Base-by-base conservation (phyloP, 2,113 vertebrate genomes). In the Phylloscopus trochilus region DNA sequence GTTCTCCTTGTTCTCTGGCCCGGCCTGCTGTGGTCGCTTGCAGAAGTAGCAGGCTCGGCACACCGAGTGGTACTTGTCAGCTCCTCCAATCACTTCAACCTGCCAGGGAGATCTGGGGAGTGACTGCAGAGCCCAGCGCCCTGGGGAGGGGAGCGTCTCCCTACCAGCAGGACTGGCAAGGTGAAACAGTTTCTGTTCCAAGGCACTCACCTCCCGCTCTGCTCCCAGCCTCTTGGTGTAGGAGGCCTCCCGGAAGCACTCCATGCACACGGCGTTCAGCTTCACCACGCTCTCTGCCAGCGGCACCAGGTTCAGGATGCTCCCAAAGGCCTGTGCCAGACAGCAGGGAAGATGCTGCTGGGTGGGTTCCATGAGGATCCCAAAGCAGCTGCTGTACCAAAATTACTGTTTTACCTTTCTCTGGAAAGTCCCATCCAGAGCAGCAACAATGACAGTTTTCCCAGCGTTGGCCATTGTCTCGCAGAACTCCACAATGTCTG, bases 71-170 rank as follows among this genome's bases (percentile, higher is more conserved):
- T 99, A 99, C 73, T 98, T 99, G 95, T 99, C 99, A 0, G 98
- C 98, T 18, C 99, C 99, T 16, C 99, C 99, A 1, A 99, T 99
- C 94, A 99, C 98, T 88, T 99, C 99, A 13, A 99, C 98, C 99
- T 99, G 90, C 6, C 51, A 63, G 55, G 74, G 44, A 66, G 21
- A 51, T 4, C 0, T 1, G 19, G 41, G 55, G 60, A 64, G 16
- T 27, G 6, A 28, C 64, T 28, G 35, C 37, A 22, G 67, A 79
- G 46, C n/a, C 35, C 49, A 3, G 9, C 7, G 28, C 5, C 63
- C 80, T 11, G 0, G 9, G n/a, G n/a, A n/a, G 37, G 26, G 33
- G 19, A 31, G 52, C 9, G 13, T 33, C 55, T 76, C 67, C 0
- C 2, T 51, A 28, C 20, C 6, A 51, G 82, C 53, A 66, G n/a